Base-by-base conservation (phyloP, 2,113 vertebrate species). In the Platycercus adscitus region DNA sequence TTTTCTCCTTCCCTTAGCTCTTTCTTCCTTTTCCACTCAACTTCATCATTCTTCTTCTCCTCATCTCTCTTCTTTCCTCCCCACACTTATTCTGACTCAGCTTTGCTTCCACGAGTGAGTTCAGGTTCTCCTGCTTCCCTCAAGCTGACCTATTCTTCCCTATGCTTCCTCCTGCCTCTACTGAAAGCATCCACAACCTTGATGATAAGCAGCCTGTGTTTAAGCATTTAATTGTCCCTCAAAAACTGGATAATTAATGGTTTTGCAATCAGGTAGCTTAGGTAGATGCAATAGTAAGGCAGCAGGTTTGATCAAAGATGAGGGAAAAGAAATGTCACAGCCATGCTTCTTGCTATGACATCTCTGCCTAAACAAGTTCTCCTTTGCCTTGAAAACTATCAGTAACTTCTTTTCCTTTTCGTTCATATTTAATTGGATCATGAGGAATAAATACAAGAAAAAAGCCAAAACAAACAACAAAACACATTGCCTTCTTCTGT, bases 101-200 rank as follows among this genome's bases (percentile, higher is more conserved):
- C 37, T 79, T 68, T 52, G 23, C 24, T 88, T 25, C 33, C 33
- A 66, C 60, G 24, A 0, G 0, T 6, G 14, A 82, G 44, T 26
- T 77, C 26, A 39, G 60, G 17, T 66, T 82, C 12, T 37, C 24
- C 14, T 18, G 1, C 58, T 53, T 49, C 18, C 9, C 28, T 10
- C 0, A 0, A 23, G 24, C 2, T 72, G 86, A 76, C 33, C 19
- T 76, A 52, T 25, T n/a, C 6, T 39, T 72, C 28, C 52, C 19
- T 19, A 0, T 44, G 43, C 23, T 49, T 71, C 24, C 10, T 75
- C 21, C 63, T 76, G 17, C 35, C 46, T 14, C 1, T 13, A 11
- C 4, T 66, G n/a, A 64, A 92, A 33, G 37, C 2, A 1, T 35
- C 43, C 29, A 1, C 21, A 24, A 8, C 9, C 13, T 44, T 72